These are phyloP conservation scores for Habropoda laboriosa DNA, from an alignment of 1,140 invertebrate genomes.

Conservation along the genomic window DNA sequence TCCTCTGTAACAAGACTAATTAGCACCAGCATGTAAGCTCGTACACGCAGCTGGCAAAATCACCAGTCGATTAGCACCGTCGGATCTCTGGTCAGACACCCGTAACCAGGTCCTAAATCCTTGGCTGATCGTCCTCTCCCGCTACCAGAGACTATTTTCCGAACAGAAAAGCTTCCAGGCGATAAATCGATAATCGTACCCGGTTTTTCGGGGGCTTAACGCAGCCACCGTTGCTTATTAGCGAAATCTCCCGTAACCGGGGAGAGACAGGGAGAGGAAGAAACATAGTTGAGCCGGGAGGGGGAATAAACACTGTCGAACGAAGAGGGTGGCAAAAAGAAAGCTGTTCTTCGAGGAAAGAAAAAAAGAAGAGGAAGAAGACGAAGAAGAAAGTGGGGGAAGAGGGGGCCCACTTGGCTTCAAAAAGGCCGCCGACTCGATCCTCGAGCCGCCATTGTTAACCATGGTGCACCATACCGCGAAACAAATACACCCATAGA, in stretches of 20 bases:
- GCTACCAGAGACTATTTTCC: neutral
- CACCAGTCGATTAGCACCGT: slow-evolving; percentile 23
- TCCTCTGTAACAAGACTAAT: neutral
- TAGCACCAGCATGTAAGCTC: slow-evolving; percentile 3
- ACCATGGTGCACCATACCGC: slow-evolving; percentile 50
- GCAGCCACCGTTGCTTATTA: slow-evolving; percentile 70
- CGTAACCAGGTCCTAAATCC: slow-evolving; percentile 1
- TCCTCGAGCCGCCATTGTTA: slow-evolving; percentile 63
- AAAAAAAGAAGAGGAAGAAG: too few species aligned
- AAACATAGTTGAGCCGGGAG: neutral
- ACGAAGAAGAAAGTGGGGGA: too few species aligned
- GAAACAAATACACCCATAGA: slow-evolving; percentile 62
- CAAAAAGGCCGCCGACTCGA: slow-evolving; percentile 71
- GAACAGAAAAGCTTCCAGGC: neutral
- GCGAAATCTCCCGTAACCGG: slow-evolving; percentile 71
- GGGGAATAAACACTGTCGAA: slow-evolving; percentile 1
- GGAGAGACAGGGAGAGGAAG: slow-evolving; percentile 43
- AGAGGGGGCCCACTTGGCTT: slow-evolving; percentile 65
- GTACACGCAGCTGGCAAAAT: slow-evolving; percentile 24
- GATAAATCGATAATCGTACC: slow-evolving; percentile 75
- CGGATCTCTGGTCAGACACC: neutral
- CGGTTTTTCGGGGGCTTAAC: slow-evolving; percentile 31
- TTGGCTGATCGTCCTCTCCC: neutral
- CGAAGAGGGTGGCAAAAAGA: neutral
- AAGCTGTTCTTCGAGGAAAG: neutral